Base-by-base conservation (phyloP, 2,797 vertebrate genomes). In the Ptychobarbus kaznakovi region DNA sequence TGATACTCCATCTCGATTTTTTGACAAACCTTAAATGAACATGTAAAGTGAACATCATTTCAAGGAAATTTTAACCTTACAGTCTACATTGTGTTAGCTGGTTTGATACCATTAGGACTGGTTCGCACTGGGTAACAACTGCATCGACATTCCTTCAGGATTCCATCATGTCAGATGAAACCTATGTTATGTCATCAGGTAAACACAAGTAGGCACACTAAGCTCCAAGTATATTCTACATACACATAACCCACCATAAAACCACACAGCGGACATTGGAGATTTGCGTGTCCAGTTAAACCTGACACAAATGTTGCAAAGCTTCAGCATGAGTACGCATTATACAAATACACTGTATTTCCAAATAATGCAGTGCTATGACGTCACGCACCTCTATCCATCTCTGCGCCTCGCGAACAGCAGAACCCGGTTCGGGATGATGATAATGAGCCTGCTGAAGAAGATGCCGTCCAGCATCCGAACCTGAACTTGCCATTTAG, bases 321-420 rank as follows among this genome's bases (percentile, higher is more conserved):
- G 20, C 38, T 46, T 4, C 20, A 40, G 49, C 10, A 12, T 20
- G 49, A 1, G 12, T 6, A 40, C 63, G 49, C 46, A 74, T 84
- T 25, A 58, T 44, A 65, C 25, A 53, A 18, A 46, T 28, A 76
- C 28, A 65, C 58, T 38, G 44, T n/a, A 70, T 44, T 3, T 35
- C 20, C 49, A 4, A 18, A 81, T 76, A 82, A 61, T 66, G 81
- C 75, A 70, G 42, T 22, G 38, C 4, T n/a, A 32, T 69, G 78
- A 75, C 61, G 70, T 68, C 86, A 92, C 96, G 94, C 95, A 98
- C 97, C 97, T 99, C 96, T 85, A 99, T 99, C 98, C 98, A 99
- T 93, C 93, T 96, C 93, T 96, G 97, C 70, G 97, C 97, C 94
- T 98, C 98, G 49, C 91, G 96, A 86, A 96, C 94, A 75, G 97